Conservation (phyloP, 2,888 invertebrate species). For the Nycteola revayana region DNA sequence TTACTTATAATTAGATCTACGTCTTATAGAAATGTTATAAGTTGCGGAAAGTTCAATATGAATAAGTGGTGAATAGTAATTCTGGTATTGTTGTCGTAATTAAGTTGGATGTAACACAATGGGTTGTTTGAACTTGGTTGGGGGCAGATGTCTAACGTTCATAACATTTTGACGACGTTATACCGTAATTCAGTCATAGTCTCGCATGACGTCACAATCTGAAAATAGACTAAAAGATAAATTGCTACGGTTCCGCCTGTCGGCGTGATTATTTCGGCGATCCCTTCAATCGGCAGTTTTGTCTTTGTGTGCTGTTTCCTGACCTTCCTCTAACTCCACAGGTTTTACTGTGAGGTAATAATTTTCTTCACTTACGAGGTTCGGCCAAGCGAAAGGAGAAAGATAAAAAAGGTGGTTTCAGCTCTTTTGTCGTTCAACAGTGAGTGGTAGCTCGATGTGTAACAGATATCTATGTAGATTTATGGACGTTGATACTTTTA, state of each 20-base stretch:
- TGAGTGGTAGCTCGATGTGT: slow-evolving; percentile 38
- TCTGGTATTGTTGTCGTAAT: slow-evolving; percentile 13
- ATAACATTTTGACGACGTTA: slow-evolving; percentile 11
- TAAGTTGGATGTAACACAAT: slow-evolving; percentile 15
- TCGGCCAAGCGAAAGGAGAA: slow-evolving; percentile 64
- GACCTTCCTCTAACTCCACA: slow-evolving; percentile 53
- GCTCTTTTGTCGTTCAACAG: slow-evolving; percentile 55
- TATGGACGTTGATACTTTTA: slow-evolving; percentile 20
- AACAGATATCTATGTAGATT: slow-evolving; percentile 31
- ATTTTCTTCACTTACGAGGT: slow-evolving; percentile 60
- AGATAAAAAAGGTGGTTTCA: slow-evolving; percentile 69
- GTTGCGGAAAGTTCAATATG: too few species aligned
- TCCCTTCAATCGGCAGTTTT: slow-evolving; percentile 50
- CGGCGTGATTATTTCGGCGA: slow-evolving; percentile 41
- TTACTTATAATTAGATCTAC: too few species aligned
- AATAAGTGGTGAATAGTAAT: too few species aligned
- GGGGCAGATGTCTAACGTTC: slow-evolving; percentile 10
- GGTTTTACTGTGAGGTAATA: slow-evolving; percentile 61
- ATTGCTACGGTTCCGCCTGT: slow-evolving; percentile 22
- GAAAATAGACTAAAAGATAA: slow-evolving; percentile 22
- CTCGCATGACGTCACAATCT: slow-evolving; percentile 5
- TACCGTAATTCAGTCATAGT: slow-evolving; percentile 10
- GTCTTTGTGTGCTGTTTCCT: slow-evolving; percentile 57
- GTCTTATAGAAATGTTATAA: too few species aligned
- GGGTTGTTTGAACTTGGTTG: slow-evolving; percentile 1